These are phyloP conservation scores for Myxocyprinus asiaticus DNA, from an alignment of 2,113 vertebrate species.

Conservation along the genomic window DNA sequence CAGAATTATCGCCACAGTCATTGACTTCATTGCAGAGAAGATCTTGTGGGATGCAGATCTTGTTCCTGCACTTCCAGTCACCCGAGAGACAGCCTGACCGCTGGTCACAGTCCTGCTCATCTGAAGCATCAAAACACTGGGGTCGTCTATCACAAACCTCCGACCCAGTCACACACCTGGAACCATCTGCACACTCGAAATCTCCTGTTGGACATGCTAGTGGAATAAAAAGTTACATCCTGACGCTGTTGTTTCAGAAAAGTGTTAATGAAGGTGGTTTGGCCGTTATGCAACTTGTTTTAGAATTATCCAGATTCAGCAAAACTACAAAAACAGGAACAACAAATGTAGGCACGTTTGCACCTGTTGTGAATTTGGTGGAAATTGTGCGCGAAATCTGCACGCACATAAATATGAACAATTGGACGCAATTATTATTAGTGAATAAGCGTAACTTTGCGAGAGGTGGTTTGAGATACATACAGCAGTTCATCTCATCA, in stretches of 20 bases:
- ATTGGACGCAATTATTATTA: too few species aligned
- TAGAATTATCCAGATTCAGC: too few species aligned
- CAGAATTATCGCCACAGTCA: constrained; percentile 74
- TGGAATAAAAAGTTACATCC: background rate
- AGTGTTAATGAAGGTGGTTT: background rate
- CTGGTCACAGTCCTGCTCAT: constrained; percentile 74
- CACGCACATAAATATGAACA: too few species aligned
- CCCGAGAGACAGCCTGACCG: constrained; percentile 69
- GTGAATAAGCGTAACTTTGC: background rate
- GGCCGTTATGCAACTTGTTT: too few species aligned
- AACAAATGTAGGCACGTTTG: background rate
- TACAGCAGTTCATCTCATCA: constrained; percentile 87
- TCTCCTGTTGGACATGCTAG: constrained; percentile 72
- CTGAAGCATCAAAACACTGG: constrained; percentile 79
- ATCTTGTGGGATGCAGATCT: constrained; percentile 65
- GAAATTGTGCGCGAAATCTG: too few species aligned
- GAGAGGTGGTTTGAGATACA: background rate
- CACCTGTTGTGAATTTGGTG: too few species aligned
- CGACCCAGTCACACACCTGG: constrained; percentile 71
- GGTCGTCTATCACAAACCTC: constrained; percentile 74
- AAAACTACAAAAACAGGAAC: background rate
- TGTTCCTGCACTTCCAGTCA: constrained; percentile 86
- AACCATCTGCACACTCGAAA: constrained; percentile 74
- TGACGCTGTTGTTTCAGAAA: background rate
- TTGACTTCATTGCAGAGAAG: constrained; percentile 66